Evolutionary conservation across 2,888 invertebrate genomes (phyloP).

Genomic region (Polyommatus icarus): DNA sequence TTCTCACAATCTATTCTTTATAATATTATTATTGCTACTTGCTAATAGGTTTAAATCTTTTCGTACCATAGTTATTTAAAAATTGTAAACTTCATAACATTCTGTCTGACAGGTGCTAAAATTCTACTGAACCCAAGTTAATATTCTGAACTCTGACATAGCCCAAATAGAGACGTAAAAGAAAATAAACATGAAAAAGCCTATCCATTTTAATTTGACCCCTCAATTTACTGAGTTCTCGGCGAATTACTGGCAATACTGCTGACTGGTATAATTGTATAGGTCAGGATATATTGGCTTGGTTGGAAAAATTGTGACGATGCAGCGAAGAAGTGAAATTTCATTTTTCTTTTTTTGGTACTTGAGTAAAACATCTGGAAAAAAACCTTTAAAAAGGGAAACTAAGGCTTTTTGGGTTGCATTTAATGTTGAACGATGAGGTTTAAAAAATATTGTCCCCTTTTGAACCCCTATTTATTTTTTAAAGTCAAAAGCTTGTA

Average conservation of each 20-base stretch:
- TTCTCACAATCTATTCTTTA: too few species aligned
- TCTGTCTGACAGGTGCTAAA: background rate
- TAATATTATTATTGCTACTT: too few species aligned
- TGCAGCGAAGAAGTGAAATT: slow-evolving; percentile 47
- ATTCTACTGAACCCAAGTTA: background rate
- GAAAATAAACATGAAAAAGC: slow-evolving; percentile 51
- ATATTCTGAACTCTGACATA: background rate
- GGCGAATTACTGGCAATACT: slow-evolving; percentile 44
- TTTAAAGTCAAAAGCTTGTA: too few species aligned
- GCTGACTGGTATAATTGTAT: slow-evolving; percentile 43
- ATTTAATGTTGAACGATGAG: too few species aligned
- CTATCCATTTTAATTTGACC: slow-evolving; percentile 54
- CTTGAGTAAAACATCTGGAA: background rate
- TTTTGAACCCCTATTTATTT: too few species aligned
- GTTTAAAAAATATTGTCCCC: too few species aligned
- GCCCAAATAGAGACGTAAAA: background rate
- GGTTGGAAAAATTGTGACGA: slow-evolving; percentile 57
- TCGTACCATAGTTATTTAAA: too few species aligned
- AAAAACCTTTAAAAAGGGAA: too few species aligned
- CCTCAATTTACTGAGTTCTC: slow-evolving; percentile 37
- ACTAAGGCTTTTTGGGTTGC: too few species aligned
- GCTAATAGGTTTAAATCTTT: too few species aligned
- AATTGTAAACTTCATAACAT: too few species aligned
- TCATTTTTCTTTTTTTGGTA: background rate
- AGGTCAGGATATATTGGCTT: slow-evolving; percentile 50